Evolutionary conservation across 1,140 invertebrate genomes (phyloP), one percentile per base, ranked within the genome.

Genomic region (Catajapyx aquilonaris): DNA sequence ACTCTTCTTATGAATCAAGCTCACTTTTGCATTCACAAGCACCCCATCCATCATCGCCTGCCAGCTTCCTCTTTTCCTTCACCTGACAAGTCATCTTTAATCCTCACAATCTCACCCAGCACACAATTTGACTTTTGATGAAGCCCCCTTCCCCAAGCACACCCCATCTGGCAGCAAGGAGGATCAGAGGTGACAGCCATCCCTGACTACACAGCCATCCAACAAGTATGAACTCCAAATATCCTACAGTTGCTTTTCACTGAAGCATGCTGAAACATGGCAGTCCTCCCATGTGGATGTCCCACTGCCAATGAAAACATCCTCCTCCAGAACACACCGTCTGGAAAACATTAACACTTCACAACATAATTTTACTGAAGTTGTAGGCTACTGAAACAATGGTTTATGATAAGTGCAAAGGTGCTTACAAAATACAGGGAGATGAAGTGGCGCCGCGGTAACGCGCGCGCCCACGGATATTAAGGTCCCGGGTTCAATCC

Each of bases 171-270:
- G 10, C 45, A 20, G 45, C 45, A 2, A 38, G 39, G 9, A 42
- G 35, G 1, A 31, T 37, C 18, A 31, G 30, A 23, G 32, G 22
- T 31, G 34, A 41, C 17, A 39, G 37, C 28, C 16, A 39, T 31
- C 54, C 35, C 60, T 69, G 38, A 95, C 69, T 20, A 44, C 59
- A 9, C 73, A 71, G 54, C 74, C 66, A 43, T 77, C 66, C 61
- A 84, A 75, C 25, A 93, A 57, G 47, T 78, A 79, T 20, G 72
- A 73, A 44, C 79, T 69, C 40, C 61, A 55, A 9, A 93, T 69
- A 19, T 76, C 33, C 47, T 59, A 56, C 85, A 90, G 50, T 83
- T 77, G 20, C 67, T 61, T 1, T 85, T 86, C 45, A 95, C 71
- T 2, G 90, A 68, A 39, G 74, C 75, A 50, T 68, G 65, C 2